These are phyloP conservation scores for Psettodes erumei DNA, from an alignment of 2,113 vertebrate species.

Conservation along the genomic window DNA sequence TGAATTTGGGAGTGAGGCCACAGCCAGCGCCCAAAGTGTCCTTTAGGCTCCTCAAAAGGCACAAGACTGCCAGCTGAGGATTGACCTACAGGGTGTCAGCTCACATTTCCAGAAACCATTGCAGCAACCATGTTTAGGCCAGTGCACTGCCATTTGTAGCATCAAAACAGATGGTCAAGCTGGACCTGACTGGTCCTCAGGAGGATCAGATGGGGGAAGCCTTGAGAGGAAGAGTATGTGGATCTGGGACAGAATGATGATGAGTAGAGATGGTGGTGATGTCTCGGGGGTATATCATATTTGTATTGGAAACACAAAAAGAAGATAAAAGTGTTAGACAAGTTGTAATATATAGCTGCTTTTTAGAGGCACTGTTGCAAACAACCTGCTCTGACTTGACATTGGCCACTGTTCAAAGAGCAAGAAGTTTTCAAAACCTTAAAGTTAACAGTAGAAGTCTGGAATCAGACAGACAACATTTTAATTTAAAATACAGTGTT, in stretches of 20 bases:
- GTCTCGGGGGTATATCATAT: not conserved
- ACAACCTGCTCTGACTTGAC: not conserved
- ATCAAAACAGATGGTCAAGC: slow-evolving; percentile 52
- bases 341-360: not conserved
- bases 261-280: not conserved
- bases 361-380: not conserved
- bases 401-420: not conserved
- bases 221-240: slow-evolving; percentile 6
- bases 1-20: slow-evolving; percentile 14
- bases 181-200: slow-evolving; percentile 5
- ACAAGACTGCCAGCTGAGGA: slow-evolving; percentile 62
- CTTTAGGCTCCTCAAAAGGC: slow-evolving; percentile 52
- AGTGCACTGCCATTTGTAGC: slow-evolving; percentile 33
- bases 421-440: not conserved
- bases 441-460: not conserved
- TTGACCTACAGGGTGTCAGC: slow-evolving; percentile 64
- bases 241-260: not conserved
- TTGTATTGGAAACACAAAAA: not conserved
- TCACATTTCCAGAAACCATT: slow-evolving; percentile 71
- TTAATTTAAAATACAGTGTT: too few relatives aligned
- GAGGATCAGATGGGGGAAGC: not conserved
- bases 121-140: slow-evolving; percentile 57
- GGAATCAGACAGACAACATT: not conserved
- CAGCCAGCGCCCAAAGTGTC: slow-evolving; percentile 30
- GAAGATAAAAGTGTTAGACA: not conserved